Conservation (phyloP, 2,113 vertebrate species). For the Pica pica region DNA sequence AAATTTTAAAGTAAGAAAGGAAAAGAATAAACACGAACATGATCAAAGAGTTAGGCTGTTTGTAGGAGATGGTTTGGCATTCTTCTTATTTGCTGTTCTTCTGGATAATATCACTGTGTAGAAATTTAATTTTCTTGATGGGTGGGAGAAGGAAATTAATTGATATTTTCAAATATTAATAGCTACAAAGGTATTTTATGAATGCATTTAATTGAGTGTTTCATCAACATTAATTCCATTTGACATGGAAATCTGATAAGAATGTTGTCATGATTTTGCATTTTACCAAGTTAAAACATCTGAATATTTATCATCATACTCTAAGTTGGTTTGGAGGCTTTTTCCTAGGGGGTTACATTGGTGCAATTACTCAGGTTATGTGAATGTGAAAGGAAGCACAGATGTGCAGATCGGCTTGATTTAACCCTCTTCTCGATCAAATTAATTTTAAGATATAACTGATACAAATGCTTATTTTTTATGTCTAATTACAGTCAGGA, state of each 20-base stretch:
- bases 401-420: not conserved
- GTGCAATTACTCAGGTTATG: not conserved
- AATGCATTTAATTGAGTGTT: conserved; percentile 10
- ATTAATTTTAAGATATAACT: not conserved
- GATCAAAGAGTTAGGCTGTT: not conserved
- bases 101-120: not conserved
- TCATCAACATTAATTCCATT: not conserved
- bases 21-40: not conserved
- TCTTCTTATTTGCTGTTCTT: not conserved
- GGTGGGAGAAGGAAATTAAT: not conserved
- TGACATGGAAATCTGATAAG: conserved; percentile 17
- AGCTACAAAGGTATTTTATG: not conserved
- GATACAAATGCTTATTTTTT: not conserved
- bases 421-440: not conserved
- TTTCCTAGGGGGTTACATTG: not conserved
- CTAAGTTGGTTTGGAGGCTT: not conserved
- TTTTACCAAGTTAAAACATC: conserved; percentile 10
- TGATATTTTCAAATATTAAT: conserved; percentile 3
- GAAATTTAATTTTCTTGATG: not conserved
- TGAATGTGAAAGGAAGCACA: not conserved
- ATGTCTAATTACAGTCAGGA: not conserved
- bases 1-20: not conserved
- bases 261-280: not conserved
- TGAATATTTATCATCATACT: conserved; percentile 10
- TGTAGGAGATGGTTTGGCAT: not conserved